Evolutionary conservation across 2,888 invertebrate species (phyloP), one percentile per base, ranked within the genome.

Genomic region (Pharmacophagus antenor): DNA sequence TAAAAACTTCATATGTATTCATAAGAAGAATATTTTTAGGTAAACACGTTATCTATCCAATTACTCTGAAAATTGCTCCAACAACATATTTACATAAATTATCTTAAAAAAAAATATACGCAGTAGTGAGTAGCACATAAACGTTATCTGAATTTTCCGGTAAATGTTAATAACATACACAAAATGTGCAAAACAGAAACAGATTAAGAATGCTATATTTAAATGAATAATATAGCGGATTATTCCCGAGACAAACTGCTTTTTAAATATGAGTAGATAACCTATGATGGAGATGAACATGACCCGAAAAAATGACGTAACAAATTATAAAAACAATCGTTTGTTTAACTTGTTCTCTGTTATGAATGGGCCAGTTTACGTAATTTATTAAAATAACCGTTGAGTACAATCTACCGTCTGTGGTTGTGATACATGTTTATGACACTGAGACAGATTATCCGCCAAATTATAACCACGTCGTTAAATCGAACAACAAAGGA

Each of bases 401-500:
- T 42, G 23, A 56, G 47, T 52, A n/a, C 27, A 48, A 50, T 21
- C 23, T 37, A 21, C 47, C 22, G 20, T 8, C n/a, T 46, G 56
- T 50, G 20, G 18, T 17, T 22, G 49, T 20, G 58, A 18, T 53
- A 53, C n/a, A 21, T 55, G 50, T 50, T 44, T 55, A 21, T 53
- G 50, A 44, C 41, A 42, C 46, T 51, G 27, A 47, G 50, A 42
- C 59, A 62, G 58, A 63, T 60, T 61, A 68, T 62, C 62, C 63
- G n/a, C 52, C 54, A 51, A 60, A 61, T 62, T 64, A 64, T 70
- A 68, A 68, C 63, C 69, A 68, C 67, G 67, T 53, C 65, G 57
- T 54, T 64, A 60, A 67, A 70, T 69, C 76, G 76, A 79, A 80
- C 73, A 72, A 79, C 73, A 76, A 77, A 75, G 65, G 66, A 71